A percentile compares a stretch with the other conserved stretches of the same genome.
Conservation (phyloP, 2,888 invertebrate species). For the Drosophila prolongata region DNA sequence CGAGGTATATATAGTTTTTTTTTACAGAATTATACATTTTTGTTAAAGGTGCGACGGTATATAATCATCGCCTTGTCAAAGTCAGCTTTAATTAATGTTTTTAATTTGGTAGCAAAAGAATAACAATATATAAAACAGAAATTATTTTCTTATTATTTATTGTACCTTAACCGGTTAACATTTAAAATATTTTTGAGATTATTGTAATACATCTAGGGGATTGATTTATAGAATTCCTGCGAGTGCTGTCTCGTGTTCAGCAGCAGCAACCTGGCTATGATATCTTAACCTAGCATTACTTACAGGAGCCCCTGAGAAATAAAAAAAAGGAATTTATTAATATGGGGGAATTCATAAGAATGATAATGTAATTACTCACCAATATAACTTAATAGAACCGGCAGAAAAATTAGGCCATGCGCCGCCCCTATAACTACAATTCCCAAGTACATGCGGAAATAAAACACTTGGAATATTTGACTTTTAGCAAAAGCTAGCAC, state of each 20-base stretch:
- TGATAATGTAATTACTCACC: slow-evolving; percentile 86
- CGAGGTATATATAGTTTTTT: too few species aligned
- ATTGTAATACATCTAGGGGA: slow-evolving; percentile 27
- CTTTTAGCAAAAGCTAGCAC: slow-evolving; percentile 98
- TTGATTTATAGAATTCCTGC: slow-evolving; percentile 38
- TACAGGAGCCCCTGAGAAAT: slow-evolving; percentile 90
- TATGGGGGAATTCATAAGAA: too few species aligned
- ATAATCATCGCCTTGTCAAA: too few species aligned
- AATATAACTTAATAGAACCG: slow-evolving; percentile 98
- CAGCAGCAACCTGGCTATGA: slow-evolving; percentile 46
- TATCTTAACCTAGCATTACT: slow-evolving; percentile 93
- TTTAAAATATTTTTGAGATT: slow-evolving; percentile 47
- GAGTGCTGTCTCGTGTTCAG: slow-evolving; percentile 32
- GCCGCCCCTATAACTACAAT: slow-evolving; percentile 98
- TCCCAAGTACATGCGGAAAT: slow-evolving; percentile 98
- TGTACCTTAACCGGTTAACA: slow-evolving; percentile 66
- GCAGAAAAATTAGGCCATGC: slow-evolving; percentile 98
- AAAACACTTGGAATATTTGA: slow-evolving; percentile 97
- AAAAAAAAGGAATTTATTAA: too few species aligned
- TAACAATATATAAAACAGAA: slow-evolving; percentile 23
- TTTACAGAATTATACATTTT: too few species aligned
- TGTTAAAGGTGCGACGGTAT: too few species aligned
- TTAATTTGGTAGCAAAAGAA: slow-evolving; percentile 1
- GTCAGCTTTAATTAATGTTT: neutral
- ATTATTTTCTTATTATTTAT: slow-evolving; percentile 57